Evolutionary conservation across 2,113 vertebrate genomes (phyloP).

Genomic region (Zosterops pallidus): DNA sequence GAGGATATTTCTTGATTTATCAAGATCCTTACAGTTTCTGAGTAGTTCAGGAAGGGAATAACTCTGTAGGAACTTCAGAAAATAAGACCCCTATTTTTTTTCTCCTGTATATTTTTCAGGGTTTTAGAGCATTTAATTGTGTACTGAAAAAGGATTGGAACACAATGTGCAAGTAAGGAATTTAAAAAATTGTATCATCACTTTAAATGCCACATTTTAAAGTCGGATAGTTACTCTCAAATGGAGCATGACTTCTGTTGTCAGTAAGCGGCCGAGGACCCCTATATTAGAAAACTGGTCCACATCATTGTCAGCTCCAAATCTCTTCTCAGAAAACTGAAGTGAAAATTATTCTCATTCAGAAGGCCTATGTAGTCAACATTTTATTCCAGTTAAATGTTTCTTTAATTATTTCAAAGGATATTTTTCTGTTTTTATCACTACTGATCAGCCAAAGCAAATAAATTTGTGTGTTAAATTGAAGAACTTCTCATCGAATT

Average conservation of each 20-base stretch:
- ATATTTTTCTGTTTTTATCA: conserved; percentile 35
- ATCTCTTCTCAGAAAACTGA: background rate
- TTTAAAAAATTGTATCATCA: background rate
- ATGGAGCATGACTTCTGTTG: background rate
- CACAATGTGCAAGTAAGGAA: background rate
- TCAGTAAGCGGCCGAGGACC: background rate
- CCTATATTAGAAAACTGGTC: background rate
- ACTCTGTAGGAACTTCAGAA: background rate
- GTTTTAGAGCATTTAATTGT: background rate
- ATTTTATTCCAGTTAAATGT: background rate
- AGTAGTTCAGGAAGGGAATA: background rate
- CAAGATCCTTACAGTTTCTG: background rate
- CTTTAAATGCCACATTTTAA: background rate
- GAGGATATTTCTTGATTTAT: background rate
- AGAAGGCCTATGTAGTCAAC: background rate
- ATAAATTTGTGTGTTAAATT: conserved; percentile 7
- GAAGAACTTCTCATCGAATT: background rate
- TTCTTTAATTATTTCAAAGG: conserved; percentile 26
- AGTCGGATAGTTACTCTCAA: background rate
- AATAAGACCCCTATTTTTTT: background rate
- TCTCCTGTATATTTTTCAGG: background rate
- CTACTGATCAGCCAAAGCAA: conserved; percentile 22
- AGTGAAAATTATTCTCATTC: background rate
- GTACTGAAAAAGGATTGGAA: background rate
- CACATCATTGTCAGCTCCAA: background rate